Evolutionary conservation across 2,797 vertebrate species (phyloP), one percentile per base, ranked within the genome.

Genomic region (Rhynchotus rufescens): DNA sequence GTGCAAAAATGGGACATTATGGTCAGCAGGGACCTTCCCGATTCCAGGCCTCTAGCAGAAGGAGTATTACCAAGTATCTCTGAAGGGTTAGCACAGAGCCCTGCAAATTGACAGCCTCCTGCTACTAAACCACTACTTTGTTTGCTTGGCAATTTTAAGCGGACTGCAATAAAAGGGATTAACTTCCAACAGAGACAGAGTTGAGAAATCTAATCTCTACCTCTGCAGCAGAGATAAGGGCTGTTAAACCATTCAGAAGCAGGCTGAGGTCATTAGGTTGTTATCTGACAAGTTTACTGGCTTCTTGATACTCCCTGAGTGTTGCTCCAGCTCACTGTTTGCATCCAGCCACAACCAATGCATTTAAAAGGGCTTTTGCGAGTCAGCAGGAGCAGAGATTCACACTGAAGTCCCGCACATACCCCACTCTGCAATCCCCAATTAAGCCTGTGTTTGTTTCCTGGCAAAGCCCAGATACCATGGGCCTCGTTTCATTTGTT

Each of bases 101-200:
- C 54, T 52, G 72, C 26, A 47, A 79, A 84, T 71, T 3, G 15
- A 51, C 34, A 80, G 65, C 28, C 21, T 66, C 57, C 32, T 19
- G 38, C 61, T 80, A 66, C 61, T 47, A 49, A 78, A 88, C 80
- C 25, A 36, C 26, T 52, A 4, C 38, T 84, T 75, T 73, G 49
- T 80, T 87, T 42, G 32, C 69, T 68, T 12, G 16, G 85, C 67
- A 75, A 71, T 89, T 67, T 83, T 86, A 75, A 2, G 9, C 1
- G 23, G 30, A 60, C 51, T 44, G 59, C 81, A 92, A 72, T 90
- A 91, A 91, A 94, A 90, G 73, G 69, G 73, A 94, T 91, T 92
- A 90, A 56, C 81, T 75, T 78, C 59, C 62, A 91, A 19, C 44
- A 72, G 54, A 83, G 30, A 20, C 32, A 56, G 32, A 90, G 19